phyloP scores from a whole-genome alignment of 2,797 vertebrate species.

The Molossus alvarezi region DNA sequence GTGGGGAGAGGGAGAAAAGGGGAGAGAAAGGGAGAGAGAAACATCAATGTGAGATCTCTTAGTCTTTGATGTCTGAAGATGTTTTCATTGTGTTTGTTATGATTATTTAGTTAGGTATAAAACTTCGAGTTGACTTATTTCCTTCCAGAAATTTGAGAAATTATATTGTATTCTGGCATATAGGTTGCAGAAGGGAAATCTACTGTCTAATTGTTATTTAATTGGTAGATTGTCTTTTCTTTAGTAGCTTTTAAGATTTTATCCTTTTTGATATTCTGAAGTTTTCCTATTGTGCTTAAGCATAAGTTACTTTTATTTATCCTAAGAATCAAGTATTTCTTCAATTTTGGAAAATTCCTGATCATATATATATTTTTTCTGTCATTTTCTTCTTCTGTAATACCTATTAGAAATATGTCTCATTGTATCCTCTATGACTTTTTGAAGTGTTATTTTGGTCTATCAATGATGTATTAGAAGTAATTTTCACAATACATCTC shows the following conservation, averaged over 20 bases:
- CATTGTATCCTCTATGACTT: not conserved
- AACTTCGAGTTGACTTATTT: not conserved
- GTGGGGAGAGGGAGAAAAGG: too few species aligned
- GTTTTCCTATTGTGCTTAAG: not conserved
- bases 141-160: not conserved
- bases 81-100: not conserved
- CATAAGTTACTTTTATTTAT: not conserved
- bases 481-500: not conserved
- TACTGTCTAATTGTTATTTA: not conserved
- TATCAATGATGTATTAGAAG: not conserved
- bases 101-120: conserved; percentile 24
- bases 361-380: not conserved
- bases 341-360: conserved; percentile 40
- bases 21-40: too few species aligned
- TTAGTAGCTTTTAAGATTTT: not conserved
- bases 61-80: not conserved
- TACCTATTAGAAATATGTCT: not conserved
- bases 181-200: not conserved
- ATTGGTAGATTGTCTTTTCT: not conserved
- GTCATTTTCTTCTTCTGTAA: not conserved
- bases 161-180: not conserved
- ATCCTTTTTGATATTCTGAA: not conserved
- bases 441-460: not conserved
- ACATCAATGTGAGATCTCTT: not conserved
- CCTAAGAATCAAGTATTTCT: not conserved